A percentile compares a stretch with the other conserved stretches of the same genome.
phyloP scores from a whole-genome alignment of 2,113 vertebrate genomes.

The Eolophus roseicapilla region DNA sequence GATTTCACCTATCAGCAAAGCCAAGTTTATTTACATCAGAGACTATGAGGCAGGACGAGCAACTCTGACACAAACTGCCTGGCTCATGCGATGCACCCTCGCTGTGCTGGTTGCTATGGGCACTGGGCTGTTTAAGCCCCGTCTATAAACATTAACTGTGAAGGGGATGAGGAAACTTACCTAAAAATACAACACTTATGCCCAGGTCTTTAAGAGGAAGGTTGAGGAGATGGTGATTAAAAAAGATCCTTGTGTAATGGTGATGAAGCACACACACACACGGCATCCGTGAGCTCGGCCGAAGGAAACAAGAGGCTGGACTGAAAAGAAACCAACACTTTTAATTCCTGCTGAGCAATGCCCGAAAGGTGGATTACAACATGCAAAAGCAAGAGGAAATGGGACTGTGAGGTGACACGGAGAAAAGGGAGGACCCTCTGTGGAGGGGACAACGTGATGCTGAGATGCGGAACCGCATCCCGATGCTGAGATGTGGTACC shows the following conservation, averaged over 20 bases:
- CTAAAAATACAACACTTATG: constrained; percentile 56
- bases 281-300: background rate
- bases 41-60: constrained; percentile 17
- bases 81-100: constrained; percentile 38
- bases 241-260: background rate
- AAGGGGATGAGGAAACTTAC: constrained; percentile 50
- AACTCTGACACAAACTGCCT: constrained; percentile 35
- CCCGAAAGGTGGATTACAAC: background rate
- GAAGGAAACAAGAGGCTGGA: background rate
- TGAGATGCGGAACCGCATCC: too few species aligned
- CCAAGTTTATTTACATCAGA: constrained; percentile 40
- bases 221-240: background rate
- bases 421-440: background rate
- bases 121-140: background rate
- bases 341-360: constrained; percentile 53
- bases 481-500: background rate
- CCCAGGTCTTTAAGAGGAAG: constrained; percentile 38
- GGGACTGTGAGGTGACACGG: background rate
- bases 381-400: constrained; percentile 5
- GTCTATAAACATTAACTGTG: constrained; percentile 39
- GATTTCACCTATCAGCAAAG: background rate
- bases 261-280: background rate
- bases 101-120: constrained; percentile 53
- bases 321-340: constrained; percentile 33
- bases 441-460: background rate